Base-by-base conservation (phyloP, 1,140 invertebrate genomes). In the Diorhabda carinulata region DNA sequence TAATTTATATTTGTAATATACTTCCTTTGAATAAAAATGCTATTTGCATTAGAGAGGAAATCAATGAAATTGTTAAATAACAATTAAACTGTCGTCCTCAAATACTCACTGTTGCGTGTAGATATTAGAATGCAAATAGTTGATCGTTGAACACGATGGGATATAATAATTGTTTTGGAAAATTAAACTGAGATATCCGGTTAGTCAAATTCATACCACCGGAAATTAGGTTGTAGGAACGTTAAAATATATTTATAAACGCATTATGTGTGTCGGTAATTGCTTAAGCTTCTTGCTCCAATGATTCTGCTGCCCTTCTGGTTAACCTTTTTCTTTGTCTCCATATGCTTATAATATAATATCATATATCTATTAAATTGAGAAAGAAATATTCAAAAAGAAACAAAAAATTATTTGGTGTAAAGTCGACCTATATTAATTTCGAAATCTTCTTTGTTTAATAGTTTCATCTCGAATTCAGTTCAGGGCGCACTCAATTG, bases 121-220 rank as follows among this genome's bases (percentile, higher is more conserved):
- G 3, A 40, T 69, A 71, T 71, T 64, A 44, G 70, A 71, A 73
- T 67, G 47, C 67, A 61, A 25, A 52, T 52, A 52, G 47, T 52
- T 42, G 61, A 25, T 62, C 64, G 56, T 63, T 64, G 47, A 57
- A 57, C 42, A 43, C 70, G 67, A 74, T 72, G 65, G 73, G 71
- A 72, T 72, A 72, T 72, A 66, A 58, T 62, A 69, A 71, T 64
- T 64, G 68, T 66, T 69, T 72, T 65, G 64, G 69, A 56, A 69
- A 74, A 74, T 74, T 74, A 74, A 74, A 74, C 67, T 70, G 67
- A 72, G 70, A 71, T 73, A 70, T 74, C 73, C 73, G 73, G 73
- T 73, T 66, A 70, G 70, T 61, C 57, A 59, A 67, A 70, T 67
- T 73, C 71, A 70, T 70, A 61, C 44, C 65, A 74, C 73, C 73